Evolutionary conservation across 2,113 vertebrate genomes (phyloP).

Genomic region (Solenodon paradoxus): DNA sequence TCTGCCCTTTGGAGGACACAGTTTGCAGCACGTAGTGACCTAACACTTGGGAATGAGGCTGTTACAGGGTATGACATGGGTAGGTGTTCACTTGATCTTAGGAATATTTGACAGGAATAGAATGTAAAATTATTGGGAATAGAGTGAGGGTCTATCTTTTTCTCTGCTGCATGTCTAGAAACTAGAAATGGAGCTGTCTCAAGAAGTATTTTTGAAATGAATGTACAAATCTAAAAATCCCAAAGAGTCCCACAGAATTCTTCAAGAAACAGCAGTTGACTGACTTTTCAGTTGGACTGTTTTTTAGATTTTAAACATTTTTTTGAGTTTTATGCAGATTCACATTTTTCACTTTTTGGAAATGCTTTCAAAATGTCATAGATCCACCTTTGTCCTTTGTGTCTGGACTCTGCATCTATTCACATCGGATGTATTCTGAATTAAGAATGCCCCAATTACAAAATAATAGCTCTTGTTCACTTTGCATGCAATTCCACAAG

Average conservation of each 20-base stretch:
- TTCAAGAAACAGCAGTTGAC: background rate
- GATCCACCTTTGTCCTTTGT: slow-evolving; percentile 30
- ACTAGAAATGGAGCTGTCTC: background rate
- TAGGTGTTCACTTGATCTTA: background rate
- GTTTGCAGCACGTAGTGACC: too few relatives aligned
- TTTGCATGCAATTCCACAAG: slow-evolving; percentile 50
- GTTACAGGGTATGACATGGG: background rate
- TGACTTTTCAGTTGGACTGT: background rate
- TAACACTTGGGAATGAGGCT: background rate
- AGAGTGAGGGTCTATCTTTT: background rate
- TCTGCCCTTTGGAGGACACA: background rate
- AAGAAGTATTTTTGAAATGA: background rate
- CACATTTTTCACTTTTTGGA: slow-evolving; percentile 2
- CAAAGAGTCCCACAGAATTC: background rate
- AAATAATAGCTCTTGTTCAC: slow-evolving; percentile 59
- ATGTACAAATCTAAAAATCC: background rate
- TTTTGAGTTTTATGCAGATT: background rate
- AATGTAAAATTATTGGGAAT: background rate
- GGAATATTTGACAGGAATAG: background rate
- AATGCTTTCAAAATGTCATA: background rate
- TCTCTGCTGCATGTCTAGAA: background rate
- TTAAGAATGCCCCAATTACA: slow-evolving; percentile 62
- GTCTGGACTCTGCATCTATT: slow-evolving; percentile 11
- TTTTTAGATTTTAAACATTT: too few relatives aligned
- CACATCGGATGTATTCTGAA: background rate